Evolutionary conservation across 2,888 invertebrate species (phyloP).

Genomic region (Drosophila siamana): DNA sequence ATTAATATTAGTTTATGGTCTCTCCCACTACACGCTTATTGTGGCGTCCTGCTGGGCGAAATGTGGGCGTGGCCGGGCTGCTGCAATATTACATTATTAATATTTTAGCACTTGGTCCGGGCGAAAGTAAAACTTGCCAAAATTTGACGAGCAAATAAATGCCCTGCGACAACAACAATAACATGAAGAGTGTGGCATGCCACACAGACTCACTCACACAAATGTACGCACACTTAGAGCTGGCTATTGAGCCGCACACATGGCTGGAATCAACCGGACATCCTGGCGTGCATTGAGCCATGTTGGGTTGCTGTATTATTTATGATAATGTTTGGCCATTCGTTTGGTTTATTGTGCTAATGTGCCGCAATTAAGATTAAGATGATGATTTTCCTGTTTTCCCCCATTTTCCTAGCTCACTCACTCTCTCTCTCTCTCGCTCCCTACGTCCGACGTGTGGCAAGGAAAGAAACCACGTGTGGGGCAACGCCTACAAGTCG

Average conservation of each 20-base stretch:
- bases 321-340: conserved; percentile 84
- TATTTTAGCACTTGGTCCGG: conserved; percentile 64
- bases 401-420: too few relatives aligned
- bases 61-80: conserved; percentile 44
- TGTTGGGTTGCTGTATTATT: conserved; percentile 81
- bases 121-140: conserved; percentile 37
- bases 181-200: conserved; percentile 3
- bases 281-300: conserved; percentile 74
- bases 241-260: conserved; percentile 38
- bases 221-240: background rate
- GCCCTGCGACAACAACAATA: conserved; percentile 31
- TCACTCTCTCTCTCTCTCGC: too few relatives aligned
- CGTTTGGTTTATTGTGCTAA: conserved; percentile 84
- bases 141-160: conserved; percentile 56
- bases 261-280: conserved; percentile 52
- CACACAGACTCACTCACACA: background rate
- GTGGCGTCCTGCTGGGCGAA: conserved; percentile 10
- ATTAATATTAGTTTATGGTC: conserved; percentile 61
- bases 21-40: conserved; percentile 6
- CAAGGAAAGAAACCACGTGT: conserved; percentile 34
- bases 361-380: conserved; percentile 85
- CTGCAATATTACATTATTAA: conserved; percentile 75
- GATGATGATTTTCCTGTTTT: conserved; percentile 79
- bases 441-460: background rate
- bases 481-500: conserved; percentile 9